Evolutionary conservation across 1,140 invertebrate genomes (phyloP).

Genomic region (Pseudomyrmex pallidus): DNA sequence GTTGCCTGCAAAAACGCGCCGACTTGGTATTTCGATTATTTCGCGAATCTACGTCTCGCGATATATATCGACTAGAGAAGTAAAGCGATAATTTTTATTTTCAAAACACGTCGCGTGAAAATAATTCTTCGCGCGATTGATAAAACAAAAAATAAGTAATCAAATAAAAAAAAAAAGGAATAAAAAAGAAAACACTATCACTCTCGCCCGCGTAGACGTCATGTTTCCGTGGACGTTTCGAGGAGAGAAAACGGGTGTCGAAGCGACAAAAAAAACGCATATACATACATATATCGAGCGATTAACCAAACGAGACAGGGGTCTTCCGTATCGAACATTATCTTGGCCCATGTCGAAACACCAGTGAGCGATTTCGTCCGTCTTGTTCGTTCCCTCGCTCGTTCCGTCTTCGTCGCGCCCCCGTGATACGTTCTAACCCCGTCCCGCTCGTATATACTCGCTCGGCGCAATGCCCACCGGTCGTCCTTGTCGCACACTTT

Average conservation of each 20-base stretch:
- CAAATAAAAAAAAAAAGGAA: too few relatives aligned
- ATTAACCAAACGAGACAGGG: constrained; percentile 81
- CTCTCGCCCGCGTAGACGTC: background rate
- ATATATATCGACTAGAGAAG: background rate
- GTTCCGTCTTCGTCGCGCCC: constrained; percentile 61
- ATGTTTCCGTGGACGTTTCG: background rate
- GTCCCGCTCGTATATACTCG: constrained; percentile 57
- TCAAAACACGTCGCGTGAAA: background rate
- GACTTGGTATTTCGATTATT: constrained; percentile 30
- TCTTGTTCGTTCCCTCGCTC: constrained; percentile 76
- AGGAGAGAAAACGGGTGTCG: constrained; percentile 18
- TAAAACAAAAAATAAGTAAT: background rate
- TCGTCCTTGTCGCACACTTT: constrained; percentile 48
- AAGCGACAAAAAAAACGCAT: constrained; percentile 41
- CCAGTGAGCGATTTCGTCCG: constrained; percentile 82
- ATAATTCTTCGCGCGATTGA: background rate
- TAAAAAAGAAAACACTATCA: background rate
- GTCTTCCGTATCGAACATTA: constrained; percentile 80
- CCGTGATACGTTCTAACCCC: constrained; percentile 73
- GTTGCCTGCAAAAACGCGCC: background rate
- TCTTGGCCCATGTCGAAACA: constrained; percentile 80
- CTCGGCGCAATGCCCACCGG: constrained; percentile 41
- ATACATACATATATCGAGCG: constrained; percentile 75
- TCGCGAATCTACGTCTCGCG: background rate
- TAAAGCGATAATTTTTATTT: background rate